These are phyloP conservation scores for Cephalophus harveyi DNA, from an alignment of 2,113 vertebrate species.

Conservation along the genomic window DNA sequence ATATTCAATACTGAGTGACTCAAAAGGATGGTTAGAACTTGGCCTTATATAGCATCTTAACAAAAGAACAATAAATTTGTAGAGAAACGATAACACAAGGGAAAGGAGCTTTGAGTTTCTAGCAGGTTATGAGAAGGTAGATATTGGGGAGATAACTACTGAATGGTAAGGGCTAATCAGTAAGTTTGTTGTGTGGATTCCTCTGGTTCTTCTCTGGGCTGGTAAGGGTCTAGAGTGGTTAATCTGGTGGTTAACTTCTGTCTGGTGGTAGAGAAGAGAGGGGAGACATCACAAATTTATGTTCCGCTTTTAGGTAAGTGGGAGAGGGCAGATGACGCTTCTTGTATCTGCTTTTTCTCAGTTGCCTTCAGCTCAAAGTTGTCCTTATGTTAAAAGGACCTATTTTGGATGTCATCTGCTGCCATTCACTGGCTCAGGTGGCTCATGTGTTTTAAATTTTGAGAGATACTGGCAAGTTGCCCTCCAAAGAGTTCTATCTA, in stretches of 20 bases:
- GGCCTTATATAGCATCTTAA: not conserved
- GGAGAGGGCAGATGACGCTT: not conserved
- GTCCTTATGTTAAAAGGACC: not conserved
- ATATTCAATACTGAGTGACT: not conserved
- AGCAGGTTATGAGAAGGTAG: not conserved
- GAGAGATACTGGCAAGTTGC: not conserved
- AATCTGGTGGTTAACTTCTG: not conserved
- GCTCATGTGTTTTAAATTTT: not conserved
- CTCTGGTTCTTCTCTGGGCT: not conserved
- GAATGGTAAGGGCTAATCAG: not conserved
- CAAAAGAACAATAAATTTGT: not conserved
- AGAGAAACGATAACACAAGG: not conserved
- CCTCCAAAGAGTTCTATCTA: not conserved
- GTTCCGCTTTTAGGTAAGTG: not conserved
- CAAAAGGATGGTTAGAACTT: not conserved
- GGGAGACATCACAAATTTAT: not conserved
- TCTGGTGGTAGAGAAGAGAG: not conserved
- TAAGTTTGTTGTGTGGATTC: not conserved
- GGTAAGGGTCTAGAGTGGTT: not conserved
- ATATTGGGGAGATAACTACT: not conserved
- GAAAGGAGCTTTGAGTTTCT: not conserved
- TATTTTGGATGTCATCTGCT: not conserved
- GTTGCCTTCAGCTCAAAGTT: not conserved
- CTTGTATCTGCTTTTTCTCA: not conserved
- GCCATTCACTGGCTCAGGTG: not conserved